Evolutionary conservation across 2,113 vertebrate genomes (phyloP).

Genomic region (Ophthalmolycus amberensis): DNA sequence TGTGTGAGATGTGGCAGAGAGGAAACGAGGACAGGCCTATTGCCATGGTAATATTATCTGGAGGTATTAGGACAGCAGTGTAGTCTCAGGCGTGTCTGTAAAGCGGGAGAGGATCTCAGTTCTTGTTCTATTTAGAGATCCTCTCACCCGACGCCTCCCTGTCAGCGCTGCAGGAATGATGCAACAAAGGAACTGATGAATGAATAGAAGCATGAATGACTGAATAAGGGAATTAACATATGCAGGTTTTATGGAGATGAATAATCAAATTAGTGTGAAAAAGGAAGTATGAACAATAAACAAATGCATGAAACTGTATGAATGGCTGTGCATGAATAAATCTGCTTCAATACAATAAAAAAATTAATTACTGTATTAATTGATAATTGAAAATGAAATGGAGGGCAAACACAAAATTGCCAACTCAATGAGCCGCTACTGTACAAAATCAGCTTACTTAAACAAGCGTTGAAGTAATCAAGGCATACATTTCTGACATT

Average conservation of each 20-base stretch:
- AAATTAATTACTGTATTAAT: conserved; percentile 31
- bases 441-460: conserved; percentile 22
- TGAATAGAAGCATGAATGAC: conserved; percentile 35
- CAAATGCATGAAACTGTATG: not conserved
- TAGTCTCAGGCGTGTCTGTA: conserved; percentile 68
- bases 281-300: not conserved
- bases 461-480: conserved; percentile 55
- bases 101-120: conserved; percentile 66
- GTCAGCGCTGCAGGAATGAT: conserved; percentile 49
- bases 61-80: conserved; percentile 65
- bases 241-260: not conserved
- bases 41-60: conserved; percentile 73
- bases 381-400: conserved; percentile 39
- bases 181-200: conserved; percentile 28
- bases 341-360: conserved; percentile 14
- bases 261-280: not conserved
- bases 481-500: conserved; percentile 31
- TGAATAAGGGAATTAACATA: conserved; percentile 3
- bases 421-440: conserved; percentile 30
- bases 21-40: conserved; percentile 74
- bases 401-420: conserved; percentile 19
- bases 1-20: conserved; percentile 46
- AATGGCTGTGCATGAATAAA: conserved; percentile 7
- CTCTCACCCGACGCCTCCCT: conserved; percentile 50
- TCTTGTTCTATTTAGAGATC: conserved; percentile 75